Percentiles rank a stretch among this genome's conserved stretches.
Evolutionary conservation across 2,113 vertebrate species (phyloP).

Genomic region (Vulpes lagopus): DNA sequence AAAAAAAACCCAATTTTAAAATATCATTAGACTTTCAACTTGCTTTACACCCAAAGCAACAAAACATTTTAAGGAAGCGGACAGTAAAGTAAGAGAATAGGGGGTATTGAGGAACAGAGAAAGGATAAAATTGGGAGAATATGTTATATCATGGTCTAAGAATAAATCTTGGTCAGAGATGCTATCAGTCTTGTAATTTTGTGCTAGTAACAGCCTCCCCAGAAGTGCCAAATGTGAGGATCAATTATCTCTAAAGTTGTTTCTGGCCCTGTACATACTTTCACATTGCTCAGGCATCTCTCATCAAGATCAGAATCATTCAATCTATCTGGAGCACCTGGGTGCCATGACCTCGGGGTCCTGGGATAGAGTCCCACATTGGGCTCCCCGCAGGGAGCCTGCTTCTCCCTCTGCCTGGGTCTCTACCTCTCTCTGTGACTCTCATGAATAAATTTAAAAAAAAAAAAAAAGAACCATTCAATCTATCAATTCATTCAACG

Average conservation of each 20-base stretch:
- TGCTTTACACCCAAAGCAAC: slow-evolving; percentile 25
- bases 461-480: not conserved
- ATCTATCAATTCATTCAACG: not conserved
- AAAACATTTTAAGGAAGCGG: not conserved
- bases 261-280: not conserved
- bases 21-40: slow-evolving; percentile 49
- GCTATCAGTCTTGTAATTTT: not conserved
- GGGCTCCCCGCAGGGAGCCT: too few relatives aligned
- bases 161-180: not conserved
- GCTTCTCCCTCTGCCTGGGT: too few relatives aligned
- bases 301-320: not conserved
- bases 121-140: not conserved
- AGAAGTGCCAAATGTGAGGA: not conserved
- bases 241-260: not conserved
- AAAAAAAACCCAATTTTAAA: slow-evolving; percentile 21
- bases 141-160: not conserved
- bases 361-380: too few relatives aligned
- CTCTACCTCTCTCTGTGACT: too few relatives aligned
- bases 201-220: not conserved
- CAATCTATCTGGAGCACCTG: not conserved
- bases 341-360: too few relatives aligned
- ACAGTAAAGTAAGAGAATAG: not conserved
- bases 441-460: too few relatives aligned
- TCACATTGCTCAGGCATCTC: not conserved
- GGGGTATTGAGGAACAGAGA: not conserved